phyloP scores from a whole-genome alignment of 2,113 vertebrate species.

The Oostethus manadensis region DNA sequence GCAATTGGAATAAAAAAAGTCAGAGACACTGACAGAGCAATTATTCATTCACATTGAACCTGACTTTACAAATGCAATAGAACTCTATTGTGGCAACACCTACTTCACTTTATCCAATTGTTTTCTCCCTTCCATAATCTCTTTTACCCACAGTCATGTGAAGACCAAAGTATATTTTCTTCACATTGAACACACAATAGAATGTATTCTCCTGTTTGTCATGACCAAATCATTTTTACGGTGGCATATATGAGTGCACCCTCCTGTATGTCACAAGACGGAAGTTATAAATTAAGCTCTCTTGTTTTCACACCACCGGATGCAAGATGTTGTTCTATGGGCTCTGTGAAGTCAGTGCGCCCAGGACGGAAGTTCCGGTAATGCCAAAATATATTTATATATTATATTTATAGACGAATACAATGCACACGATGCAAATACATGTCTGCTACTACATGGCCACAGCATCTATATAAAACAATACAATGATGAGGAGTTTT shows the following conservation, averaged over 20 bases:
- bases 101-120: background rate
- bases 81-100: background rate
- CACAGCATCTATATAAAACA: too few relatives aligned
- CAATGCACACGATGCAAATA: too few relatives aligned
- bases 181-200: slow-evolving; percentile 26
- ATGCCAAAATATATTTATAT: too few relatives aligned
- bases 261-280: slow-evolving; percentile 1
- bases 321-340: slow-evolving; percentile 8
- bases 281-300: background rate
- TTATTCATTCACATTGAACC: too few relatives aligned
- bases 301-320: slow-evolving; percentile 1
- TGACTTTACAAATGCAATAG: too few relatives aligned
- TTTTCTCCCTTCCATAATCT: background rate
- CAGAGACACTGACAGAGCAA: background rate
- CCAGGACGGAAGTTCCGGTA: too few relatives aligned
- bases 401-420: too few relatives aligned
- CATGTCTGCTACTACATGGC: too few relatives aligned
- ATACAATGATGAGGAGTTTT: too few relatives aligned
- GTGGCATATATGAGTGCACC: slow-evolving; percentile 27
- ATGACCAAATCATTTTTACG: slow-evolving; percentile 23
- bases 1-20: background rate
- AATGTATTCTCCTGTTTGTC: slow-evolving; percentile 18
- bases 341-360: too few relatives aligned
- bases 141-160: slow-evolving; percentile 4
- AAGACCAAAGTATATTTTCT: slow-evolving; percentile 28